Conservation (phyloP, 2,113 vertebrate genomes). For the Fulmarus glacialis region DNA sequence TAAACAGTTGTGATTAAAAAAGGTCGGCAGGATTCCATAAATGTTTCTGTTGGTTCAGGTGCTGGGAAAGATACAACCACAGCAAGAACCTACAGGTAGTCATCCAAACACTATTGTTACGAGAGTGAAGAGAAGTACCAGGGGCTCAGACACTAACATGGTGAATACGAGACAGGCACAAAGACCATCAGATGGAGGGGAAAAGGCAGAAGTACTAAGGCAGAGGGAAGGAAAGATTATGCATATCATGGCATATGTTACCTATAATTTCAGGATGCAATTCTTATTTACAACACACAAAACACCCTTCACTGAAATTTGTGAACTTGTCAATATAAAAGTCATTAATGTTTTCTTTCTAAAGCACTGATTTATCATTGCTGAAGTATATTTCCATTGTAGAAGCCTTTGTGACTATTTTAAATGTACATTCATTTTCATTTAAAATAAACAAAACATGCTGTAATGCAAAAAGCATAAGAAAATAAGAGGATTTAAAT, state of each 20-base stretch:
- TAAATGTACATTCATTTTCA: not conserved
- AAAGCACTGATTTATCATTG: not conserved
- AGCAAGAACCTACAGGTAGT: not conserved
- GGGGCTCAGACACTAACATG: accelerated
- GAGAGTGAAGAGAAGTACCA: not conserved
- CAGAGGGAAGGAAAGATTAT: not conserved
- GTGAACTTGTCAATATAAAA: not conserved
- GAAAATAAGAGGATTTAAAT: constrained; percentile 15
- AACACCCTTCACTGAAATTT: not conserved
- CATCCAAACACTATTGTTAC: accelerated
- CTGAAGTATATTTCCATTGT: not conserved
- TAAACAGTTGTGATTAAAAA: not conserved
- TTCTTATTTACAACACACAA: not conserved
- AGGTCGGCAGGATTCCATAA: not conserved
- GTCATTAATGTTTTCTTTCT: not conserved
- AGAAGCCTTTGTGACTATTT: not conserved
- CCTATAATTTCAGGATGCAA: not conserved
- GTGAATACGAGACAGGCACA: not conserved
- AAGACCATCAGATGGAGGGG: not conserved
- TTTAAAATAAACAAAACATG: constrained; percentile 37
- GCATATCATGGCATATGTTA: not conserved
- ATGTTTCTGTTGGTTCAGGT: not conserved
- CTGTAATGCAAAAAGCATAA: not conserved
- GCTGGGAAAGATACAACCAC: not conserved
- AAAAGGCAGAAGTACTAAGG: not conserved